phyloP scores from a whole-genome alignment of 2,888 invertebrate species.

The Dryobotodes eremita region DNA sequence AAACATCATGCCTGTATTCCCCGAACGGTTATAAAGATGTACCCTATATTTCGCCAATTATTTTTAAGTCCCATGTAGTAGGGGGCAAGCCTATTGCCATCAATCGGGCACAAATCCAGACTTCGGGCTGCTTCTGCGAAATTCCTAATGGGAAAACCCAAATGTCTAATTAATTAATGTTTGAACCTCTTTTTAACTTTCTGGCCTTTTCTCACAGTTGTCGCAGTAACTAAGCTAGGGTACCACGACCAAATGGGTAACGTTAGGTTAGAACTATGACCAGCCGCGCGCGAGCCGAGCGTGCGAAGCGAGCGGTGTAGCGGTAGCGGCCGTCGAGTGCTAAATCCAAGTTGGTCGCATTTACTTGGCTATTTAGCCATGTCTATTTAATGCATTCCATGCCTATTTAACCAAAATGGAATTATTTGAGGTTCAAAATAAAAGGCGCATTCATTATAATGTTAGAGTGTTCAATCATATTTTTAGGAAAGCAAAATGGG shows the following conservation, averaged over 20 bases:
- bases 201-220: background rate
- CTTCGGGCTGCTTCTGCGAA: too few species aligned
- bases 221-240: background rate
- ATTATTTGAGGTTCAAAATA: background rate
- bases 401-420: too few species aligned
- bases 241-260: background rate
- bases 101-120: too few species aligned
- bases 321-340: background rate
- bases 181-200: background rate
- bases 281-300: background rate
- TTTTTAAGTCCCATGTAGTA: too few species aligned
- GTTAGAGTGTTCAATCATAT: background rate
- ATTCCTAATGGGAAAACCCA: too few species aligned
- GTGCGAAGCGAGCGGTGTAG: background rate
- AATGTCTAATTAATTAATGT: too few species aligned
- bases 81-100: too few species aligned
- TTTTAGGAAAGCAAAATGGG: background rate
- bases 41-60: too few species aligned
- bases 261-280: background rate
- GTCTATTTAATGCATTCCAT: too few species aligned
- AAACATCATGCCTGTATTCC: background rate
- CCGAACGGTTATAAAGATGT: too few species aligned
- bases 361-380: too few species aligned
- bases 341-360: background rate
- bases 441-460: background rate